Evolutionary conservation across 1,140 invertebrate genomes (phyloP), one percentile per base, ranked within the genome.

Genomic region (Sinella curviseta): DNA sequence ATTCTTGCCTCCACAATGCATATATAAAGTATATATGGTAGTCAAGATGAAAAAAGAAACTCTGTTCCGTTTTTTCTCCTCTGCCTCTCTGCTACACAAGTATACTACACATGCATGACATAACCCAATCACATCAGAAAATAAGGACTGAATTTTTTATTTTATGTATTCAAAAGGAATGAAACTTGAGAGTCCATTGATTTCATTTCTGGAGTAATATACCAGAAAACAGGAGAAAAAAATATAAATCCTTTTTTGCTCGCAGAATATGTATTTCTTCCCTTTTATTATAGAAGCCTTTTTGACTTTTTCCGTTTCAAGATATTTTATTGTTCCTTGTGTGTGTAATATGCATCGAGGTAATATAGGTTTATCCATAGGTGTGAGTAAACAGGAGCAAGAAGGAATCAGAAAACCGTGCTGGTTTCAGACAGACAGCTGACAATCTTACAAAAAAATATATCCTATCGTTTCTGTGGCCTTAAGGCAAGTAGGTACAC

Each of bases 131-230:
- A 60, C 57, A 60, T 60, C 57, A 48, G 39, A 48, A 48, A 48
- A n/a, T 26, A 30, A 70, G 26, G 65, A 33, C 31, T 70, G 3
- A 16, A 31, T 31, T 70, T 70, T 70, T 70, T 70, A 70, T 70
- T 31, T 33, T 31, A 70, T 70, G 65, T 60, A 70, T 31, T 31
- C 28, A 70, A 70, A 33, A 70, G 65, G 31, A 70, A 70, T 70
- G 65, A 70, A 70, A 70, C 65, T 70, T 70, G 28, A 70, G 57
- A 70, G 65, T 33, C 26, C 65, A 70, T 70, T 70, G 65, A 70
- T 70, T 70, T 70, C 65, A 70, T 70, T 70, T 33, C 31, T 16
- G 4, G 57, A 17, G 24, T 60, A 48, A 26, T 60, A 60, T 14
- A 26, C 8, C 31, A 24, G 26, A 30, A n/a, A 30, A 70, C 30